These are phyloP conservation scores for Gryon sp. DNA, from an alignment of 1,140 invertebrate genomes.

Conservation along the genomic window DNA sequence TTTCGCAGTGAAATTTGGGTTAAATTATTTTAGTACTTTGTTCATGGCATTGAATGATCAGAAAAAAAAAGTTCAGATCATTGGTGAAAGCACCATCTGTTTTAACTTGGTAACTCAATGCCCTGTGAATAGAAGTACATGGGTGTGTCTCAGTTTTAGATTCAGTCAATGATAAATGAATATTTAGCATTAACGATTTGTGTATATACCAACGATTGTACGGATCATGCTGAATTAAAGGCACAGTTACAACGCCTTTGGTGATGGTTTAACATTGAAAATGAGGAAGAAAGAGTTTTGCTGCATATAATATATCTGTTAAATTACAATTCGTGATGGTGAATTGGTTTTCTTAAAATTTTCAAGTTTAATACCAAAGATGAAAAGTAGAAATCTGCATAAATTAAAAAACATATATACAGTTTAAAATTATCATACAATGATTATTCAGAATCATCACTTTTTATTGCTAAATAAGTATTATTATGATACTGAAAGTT, in stretches of 20 bases:
- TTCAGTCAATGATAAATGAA: slow-evolving; percentile 34
- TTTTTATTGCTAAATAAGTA: too few species aligned
- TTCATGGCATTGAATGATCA: slow-evolving; percentile 1
- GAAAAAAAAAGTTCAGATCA: slow-evolving; percentile 28
- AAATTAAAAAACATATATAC: too few species aligned
- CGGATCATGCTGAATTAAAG: slow-evolving; percentile 15
- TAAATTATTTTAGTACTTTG: slow-evolving; percentile 13
- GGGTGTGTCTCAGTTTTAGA: slow-evolving; percentile 38
- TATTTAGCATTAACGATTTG: slow-evolving; percentile 33
- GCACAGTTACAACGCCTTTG: slow-evolving; percentile 30
- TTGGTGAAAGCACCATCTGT: slow-evolving; percentile 40
- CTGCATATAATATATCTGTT: slow-evolving; percentile 13
- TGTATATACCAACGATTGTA: slow-evolving; percentile 1
- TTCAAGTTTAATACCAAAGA: too few species aligned
- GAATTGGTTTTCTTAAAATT: neutral
- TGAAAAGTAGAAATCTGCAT: too few species aligned
- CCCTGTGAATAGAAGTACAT: slow-evolving; percentile 40
- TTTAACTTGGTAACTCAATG: slow-evolving; percentile 14
- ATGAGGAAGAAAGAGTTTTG: slow-evolving; percentile 6
- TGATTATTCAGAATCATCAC: too few species aligned
- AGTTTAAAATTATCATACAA: too few species aligned
- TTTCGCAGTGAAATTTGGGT: slow-evolving; percentile 22
- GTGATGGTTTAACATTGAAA: slow-evolving; percentile 15
- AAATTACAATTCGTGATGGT: slow-evolving; percentile 4
- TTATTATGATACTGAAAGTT: too few species aligned